Evolutionary conservation across 2,888 invertebrate genomes (phyloP), one percentile per base, ranked within the genome.

Genomic region (Drosophila borborema): DNA sequence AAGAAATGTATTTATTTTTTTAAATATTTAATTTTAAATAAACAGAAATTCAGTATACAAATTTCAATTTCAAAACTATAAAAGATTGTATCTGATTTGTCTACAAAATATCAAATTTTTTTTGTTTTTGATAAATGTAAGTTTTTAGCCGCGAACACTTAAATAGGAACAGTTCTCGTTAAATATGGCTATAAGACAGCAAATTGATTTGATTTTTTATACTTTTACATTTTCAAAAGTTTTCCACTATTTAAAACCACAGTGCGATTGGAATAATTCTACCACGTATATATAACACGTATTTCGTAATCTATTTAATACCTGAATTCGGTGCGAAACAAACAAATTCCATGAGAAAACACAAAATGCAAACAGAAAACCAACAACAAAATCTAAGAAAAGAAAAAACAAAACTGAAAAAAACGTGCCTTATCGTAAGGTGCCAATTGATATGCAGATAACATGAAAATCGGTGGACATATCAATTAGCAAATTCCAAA

Each of bases 401-500:
- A 53, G 16, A 46, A 51, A 20, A 34, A 41, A 31, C 8, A 64
- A n/a, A 59, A 59, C 51, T 60, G 65, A 51, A 72, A 68, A 72
- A 72, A 74, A 62, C 77, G 63, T 65, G 64, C 31, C 41, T 77
- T 86, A 84, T 79, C 82, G 51, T 16, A 54, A 74, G 81, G 76
- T 80, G 88, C 64, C 55, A 87, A 84, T 84, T 89, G 87, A 67
- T 41, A 63, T 66, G 43, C 48, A 59, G 62, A 64, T 72, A 68
- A 43, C 64, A 70, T 45, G 63, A 43, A 41, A 20, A 66, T 48
- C 51, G 28, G 66, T 65, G 53, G 64, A 74, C 62, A 65, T 16
- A 60, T 8, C 18, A 65, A 70, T 74, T 78, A 70, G 63, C 64
- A 5, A 40, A 36, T 60, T 12, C 6, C 12, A 16, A 55, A 31